These are phyloP conservation scores for Perdita meconis DNA, from an alignment of 2,888 invertebrate species.

Conservation along the genomic window DNA sequence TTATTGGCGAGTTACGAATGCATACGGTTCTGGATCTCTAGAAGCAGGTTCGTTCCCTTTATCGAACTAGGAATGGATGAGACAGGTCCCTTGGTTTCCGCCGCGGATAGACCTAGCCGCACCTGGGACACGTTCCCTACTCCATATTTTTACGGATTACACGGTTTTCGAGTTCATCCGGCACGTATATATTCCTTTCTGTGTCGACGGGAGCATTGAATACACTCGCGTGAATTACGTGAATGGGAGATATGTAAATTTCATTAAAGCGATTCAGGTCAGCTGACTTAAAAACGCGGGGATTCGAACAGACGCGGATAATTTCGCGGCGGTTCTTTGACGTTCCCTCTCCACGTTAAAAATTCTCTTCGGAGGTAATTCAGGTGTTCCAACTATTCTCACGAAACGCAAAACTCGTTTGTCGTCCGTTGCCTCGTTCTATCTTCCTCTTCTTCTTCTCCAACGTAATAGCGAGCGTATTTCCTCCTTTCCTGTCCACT, in stretches of 20 bases:
- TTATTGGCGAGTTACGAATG: no score
- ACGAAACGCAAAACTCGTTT: conserved; percentile 1
- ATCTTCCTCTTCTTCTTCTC: background rate
- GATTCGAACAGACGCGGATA: conserved; percentile 34
- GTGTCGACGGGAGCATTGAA: conserved; percentile 24
- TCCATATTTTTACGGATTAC: conserved; percentile 32
- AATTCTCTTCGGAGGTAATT: background rate
- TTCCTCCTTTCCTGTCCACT: background rate
- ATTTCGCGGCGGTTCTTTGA: conserved; percentile 30
- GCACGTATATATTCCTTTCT: conserved; percentile 16
- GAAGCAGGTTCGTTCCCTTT: background rate
- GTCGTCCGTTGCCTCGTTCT: background rate
- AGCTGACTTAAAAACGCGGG: conserved; percentile 37
- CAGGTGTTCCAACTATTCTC: background rate
- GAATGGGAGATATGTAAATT: conserved; percentile 40
- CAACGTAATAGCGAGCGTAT: conserved; percentile 2
- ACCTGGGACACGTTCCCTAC: background rate
- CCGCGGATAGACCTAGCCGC: background rate
- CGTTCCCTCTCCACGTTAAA: background rate
- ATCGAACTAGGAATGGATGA: conserved; percentile 21
- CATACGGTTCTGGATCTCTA: no score
- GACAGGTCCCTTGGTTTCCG: conserved; percentile 28
- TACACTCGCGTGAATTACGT: conserved; percentile 41
- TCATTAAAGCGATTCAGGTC: conserved; percentile 59
- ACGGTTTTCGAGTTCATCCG: conserved; percentile 16